A percentile compares a stretch with the other conserved stretches of the same genome.
Conservation (phyloP, 1,140 invertebrate species). For the Pissodes strobi region DNA sequence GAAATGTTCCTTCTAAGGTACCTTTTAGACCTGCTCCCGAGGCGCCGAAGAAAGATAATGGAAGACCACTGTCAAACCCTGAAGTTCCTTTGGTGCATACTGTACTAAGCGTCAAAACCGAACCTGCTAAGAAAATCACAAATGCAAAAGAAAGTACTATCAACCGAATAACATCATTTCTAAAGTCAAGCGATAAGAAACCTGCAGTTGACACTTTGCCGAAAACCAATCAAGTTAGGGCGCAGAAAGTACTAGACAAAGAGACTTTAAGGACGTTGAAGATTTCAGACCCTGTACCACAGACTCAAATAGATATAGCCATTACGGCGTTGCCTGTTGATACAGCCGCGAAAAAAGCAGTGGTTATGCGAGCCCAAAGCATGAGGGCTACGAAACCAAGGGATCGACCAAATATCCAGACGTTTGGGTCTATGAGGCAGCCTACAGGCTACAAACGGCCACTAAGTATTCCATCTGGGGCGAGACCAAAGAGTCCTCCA, state of each 20-base stretch:
- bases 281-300: constrained; percentile 80
- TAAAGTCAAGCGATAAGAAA: constrained; percentile 66
- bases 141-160: constrained; percentile 62
- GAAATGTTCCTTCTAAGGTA: constrained; percentile 58
- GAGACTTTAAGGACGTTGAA: constrained; percentile 73
- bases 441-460: constrained; percentile 66
- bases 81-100: constrained; percentile 53
- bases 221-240: constrained; percentile 63
- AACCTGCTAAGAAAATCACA: constrained; percentile 50
- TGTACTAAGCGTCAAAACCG: constrained; percentile 50
- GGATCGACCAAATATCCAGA: constrained; percentile 66
- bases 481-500: constrained; percentile 66
- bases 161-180: constrained; percentile 76
- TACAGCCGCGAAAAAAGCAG: constrained; percentile 58
- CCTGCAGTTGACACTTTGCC: constrained; percentile 62
- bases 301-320: constrained; percentile 67
- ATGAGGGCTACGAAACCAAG: constrained; percentile 68
- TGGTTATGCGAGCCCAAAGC: constrained; percentile 75
- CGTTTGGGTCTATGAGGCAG: constrained; percentile 79
- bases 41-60: constrained; percentile 51
- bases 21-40: constrained; percentile 62
- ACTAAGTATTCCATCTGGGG: constrained; percentile 66
- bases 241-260: constrained; percentile 69
- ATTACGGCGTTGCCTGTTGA: constrained; percentile 62
- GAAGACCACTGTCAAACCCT: constrained; percentile 61